Conservation (phyloP, 2,888 invertebrate genomes). For the Xestia ashworthii region DNA sequence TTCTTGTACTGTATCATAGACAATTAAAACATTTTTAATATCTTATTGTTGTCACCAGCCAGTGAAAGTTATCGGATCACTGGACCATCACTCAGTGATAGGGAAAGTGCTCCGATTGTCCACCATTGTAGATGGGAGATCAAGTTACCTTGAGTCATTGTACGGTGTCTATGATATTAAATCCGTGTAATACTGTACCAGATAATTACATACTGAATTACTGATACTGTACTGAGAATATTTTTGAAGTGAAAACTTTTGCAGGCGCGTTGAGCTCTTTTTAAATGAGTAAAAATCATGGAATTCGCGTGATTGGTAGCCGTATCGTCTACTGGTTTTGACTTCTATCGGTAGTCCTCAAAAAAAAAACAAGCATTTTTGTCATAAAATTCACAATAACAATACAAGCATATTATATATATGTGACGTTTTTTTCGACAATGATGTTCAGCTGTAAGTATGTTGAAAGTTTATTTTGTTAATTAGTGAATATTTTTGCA, state of each 20-base stretch:
- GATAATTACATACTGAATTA: background rate
- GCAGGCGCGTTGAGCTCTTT: too few relatives aligned
- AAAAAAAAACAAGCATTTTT: too few relatives aligned
- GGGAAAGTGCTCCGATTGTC: constrained; percentile 68
- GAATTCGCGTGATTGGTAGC: too few relatives aligned
- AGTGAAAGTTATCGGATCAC: constrained; percentile 70
- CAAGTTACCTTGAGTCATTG: constrained; percentile 46
- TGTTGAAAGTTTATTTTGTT: background rate
- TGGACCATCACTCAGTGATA: constrained; percentile 58
- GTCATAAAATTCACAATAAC: too few relatives aligned
- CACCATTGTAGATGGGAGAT: constrained; percentile 51
- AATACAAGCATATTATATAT: too few relatives aligned
- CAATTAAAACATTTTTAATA: constrained; percentile 22
- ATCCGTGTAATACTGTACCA: background rate
- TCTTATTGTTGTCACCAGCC: constrained; percentile 34
- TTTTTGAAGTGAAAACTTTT: too few relatives aligned
- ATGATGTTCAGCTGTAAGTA: background rate
- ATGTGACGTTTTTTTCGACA: too few relatives aligned
- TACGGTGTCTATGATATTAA: background rate
- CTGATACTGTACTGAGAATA: too few relatives aligned
- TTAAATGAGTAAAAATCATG: too few relatives aligned
- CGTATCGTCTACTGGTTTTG: too few relatives aligned
- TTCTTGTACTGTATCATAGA: background rate
- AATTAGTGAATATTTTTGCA: background rate
- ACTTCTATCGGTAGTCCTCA: too few relatives aligned